These are phyloP conservation scores for Mnemiopsis leidyi DNA, from an alignment of 37 sponge, comb jelly and placozoan species.

Conservation along the genomic window DNA sequence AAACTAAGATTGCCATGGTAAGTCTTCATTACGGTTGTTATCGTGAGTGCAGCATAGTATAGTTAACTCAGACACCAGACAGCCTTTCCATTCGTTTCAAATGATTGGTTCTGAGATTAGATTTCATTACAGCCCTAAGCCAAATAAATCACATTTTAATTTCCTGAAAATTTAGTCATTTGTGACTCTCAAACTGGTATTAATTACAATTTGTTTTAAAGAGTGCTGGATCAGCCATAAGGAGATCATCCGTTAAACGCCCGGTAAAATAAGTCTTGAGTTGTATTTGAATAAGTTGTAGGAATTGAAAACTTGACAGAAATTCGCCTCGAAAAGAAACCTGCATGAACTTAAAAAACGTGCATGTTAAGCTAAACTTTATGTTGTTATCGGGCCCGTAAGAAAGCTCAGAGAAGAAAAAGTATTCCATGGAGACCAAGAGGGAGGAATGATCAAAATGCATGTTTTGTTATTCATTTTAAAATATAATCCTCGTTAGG, in stretches of 20 bases:
- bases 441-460: background rate
- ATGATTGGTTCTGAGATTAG: too few relatives aligned
- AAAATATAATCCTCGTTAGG: background rate
- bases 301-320: background rate
- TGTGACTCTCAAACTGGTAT: too few relatives aligned
- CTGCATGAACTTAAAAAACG: too few relatives aligned
- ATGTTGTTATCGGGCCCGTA: too few relatives aligned
- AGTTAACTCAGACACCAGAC: background rate
- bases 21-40: background rate
- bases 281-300: background rate
- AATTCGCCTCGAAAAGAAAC: background rate
- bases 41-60: background rate
- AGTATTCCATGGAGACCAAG: too few relatives aligned
- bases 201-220: background rate
- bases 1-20: conserved; percentile 47
- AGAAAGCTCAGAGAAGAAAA: too few relatives aligned
- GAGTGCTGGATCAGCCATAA: background rate
- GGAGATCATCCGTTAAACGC: background rate
- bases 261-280: background rate
- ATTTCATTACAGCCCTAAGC: too few relatives aligned
- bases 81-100: too few relatives aligned
- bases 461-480: background rate
- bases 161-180: too few relatives aligned
- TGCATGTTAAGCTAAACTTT: too few relatives aligned
- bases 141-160: too few relatives aligned